phyloP scores from a whole-genome alignment of 2,888 invertebrate species.

The Luperina nickerlii region DNA sequence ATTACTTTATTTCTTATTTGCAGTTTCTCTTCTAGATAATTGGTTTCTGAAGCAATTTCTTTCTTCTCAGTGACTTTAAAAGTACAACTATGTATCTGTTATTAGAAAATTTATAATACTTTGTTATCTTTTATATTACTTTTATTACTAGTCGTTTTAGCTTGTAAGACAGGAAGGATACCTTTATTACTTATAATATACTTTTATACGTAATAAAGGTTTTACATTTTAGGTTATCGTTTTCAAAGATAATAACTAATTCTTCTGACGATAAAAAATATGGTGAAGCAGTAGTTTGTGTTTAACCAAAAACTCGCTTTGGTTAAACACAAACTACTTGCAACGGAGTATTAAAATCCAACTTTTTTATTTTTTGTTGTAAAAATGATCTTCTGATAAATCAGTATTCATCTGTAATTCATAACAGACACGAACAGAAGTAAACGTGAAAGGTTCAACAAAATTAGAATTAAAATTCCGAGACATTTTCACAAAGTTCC shows the following conservation, averaged over 20 bases:
- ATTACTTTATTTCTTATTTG: slow-evolving; percentile 58
- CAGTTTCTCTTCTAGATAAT: slow-evolving; percentile 49
- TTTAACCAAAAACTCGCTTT: background rate
- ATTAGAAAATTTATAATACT: slow-evolving; percentile 36
- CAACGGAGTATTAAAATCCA: too few relatives aligned
- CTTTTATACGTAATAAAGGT: slow-evolving; percentile 26
- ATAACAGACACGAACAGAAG: background rate
- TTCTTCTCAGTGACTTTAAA: slow-evolving; percentile 44
- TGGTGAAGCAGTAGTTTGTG: background rate
- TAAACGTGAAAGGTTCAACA: background rate
- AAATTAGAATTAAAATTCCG: too few relatives aligned
- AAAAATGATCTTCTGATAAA: background rate
- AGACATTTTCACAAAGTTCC: background rate
- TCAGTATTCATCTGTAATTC: background rate
- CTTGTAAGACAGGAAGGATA: slow-evolving; percentile 1
- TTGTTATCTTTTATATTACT: slow-evolving; percentile 48
- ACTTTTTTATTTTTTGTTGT: background rate
- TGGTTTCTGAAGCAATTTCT: slow-evolving; percentile 52
- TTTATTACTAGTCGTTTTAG: slow-evolving; percentile 38
- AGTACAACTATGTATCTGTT: slow-evolving; percentile 47
- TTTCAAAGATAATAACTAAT: background rate
- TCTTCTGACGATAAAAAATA: background rate
- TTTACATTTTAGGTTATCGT: slow-evolving; percentile 17
- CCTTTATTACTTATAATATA: background rate
- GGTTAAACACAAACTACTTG: too few relatives aligned